A percentile compares a stretch with the other conserved stretches of the same genome.
Evolutionary conservation across 2,888 invertebrate genomes (phyloP).

Genomic region (Mythimna vitellina): DNA sequence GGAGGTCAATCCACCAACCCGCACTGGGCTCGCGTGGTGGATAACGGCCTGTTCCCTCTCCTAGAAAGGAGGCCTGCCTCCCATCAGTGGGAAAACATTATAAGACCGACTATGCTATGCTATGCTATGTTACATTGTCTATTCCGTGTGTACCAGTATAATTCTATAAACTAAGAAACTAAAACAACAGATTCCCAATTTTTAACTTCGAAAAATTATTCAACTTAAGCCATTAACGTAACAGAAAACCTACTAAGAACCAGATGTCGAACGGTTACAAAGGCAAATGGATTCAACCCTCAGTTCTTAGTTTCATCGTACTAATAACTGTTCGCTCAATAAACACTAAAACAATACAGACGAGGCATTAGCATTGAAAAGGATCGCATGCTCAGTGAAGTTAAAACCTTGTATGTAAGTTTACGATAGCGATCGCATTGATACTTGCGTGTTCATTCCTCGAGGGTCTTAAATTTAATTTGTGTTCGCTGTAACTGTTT

Average conservation of each 20-base stretch:
- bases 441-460: slow-evolving; percentile 58
- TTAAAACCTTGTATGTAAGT: slow-evolving; percentile 51
- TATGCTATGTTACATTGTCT: no score
- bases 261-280: not conserved
- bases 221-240: not conserved
- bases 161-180: not conserved
- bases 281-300: slow-evolving; percentile 23
- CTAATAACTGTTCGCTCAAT: slow-evolving; percentile 30
- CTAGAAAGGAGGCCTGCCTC: no score
- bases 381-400: slow-evolving; percentile 55
- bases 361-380: slow-evolving; percentile 47
- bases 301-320: slow-evolving; percentile 25
- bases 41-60: no score
- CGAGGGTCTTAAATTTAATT: slow-evolving; percentile 59
- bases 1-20: no score
- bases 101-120: no score
- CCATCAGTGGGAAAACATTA: no score
- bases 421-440: slow-evolving; percentile 46
- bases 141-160: no score
- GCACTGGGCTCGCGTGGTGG: no score
- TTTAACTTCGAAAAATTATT: not conserved
- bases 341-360: slow-evolving; percentile 31
- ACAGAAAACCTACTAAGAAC: slow-evolving; percentile 3
- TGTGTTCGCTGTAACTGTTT: slow-evolving; percentile 48
- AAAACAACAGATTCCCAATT: not conserved